Conservation (phyloP, 2,797 vertebrate species). For the Xenops minutus region DNA sequence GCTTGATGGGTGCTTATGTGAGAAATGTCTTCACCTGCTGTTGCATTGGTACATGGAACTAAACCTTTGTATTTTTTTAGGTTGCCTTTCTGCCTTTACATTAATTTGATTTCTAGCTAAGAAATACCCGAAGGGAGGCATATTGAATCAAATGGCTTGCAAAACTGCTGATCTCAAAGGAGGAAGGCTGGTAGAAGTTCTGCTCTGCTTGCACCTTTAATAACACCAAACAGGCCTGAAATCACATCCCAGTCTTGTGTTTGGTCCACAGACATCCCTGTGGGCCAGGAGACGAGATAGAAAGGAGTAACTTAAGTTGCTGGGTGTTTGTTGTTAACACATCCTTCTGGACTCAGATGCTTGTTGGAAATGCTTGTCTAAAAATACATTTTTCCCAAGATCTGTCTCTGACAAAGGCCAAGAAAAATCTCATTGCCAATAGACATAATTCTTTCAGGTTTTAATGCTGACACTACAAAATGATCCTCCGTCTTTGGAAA, state of each 20-base stretch:
- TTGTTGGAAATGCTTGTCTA: neutral
- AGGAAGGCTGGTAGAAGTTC: neutral
- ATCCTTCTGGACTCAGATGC: neutral
- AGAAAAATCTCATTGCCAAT: slow-evolving; percentile 29
- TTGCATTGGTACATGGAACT: neutral
- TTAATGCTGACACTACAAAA: slow-evolving; percentile 96
- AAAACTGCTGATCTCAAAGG: neutral
- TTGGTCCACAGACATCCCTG: neutral
- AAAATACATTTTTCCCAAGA: neutral
- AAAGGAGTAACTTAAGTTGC: neutral
- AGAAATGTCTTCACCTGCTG: neutral
- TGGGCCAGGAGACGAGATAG: neutral
- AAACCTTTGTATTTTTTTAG: neutral
- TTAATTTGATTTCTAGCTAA: neutral
- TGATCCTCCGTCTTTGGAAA: slow-evolving; percentile 94
- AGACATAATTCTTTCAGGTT: slow-evolving; percentile 78
- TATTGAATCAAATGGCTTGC: neutral
- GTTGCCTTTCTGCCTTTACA: neutral
- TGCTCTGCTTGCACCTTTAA: neutral
- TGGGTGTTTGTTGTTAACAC: neutral
- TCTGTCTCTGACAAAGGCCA: neutral
- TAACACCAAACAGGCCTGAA: neutral
- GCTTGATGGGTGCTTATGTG: neutral
- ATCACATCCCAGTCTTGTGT: neutral
- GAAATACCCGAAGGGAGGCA: neutral